Conservation (phyloP, 2,797 vertebrate genomes). For the Scolopax rusticola region DNA sequence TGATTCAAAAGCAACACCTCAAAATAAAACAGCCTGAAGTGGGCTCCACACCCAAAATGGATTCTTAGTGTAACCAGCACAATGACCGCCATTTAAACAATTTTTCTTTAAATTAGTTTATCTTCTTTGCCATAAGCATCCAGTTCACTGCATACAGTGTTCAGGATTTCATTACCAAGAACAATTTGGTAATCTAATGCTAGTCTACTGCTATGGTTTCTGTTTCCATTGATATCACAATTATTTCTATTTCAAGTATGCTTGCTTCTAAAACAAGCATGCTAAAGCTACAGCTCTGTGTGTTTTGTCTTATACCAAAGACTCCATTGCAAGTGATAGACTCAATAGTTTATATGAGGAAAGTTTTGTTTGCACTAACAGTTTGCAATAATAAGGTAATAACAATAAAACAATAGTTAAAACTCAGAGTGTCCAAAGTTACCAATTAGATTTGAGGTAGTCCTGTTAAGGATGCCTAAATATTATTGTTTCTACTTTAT, state of each 20-base stretch:
- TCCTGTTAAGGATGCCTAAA: neutral
- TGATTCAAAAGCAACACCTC: neutral
- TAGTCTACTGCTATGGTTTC: neutral
- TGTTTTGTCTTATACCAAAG: neutral
- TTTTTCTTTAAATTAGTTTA: neutral
- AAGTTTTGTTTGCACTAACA: neutral
- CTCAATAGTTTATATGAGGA: neutral
- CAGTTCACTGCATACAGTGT: neutral
- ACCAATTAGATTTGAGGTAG: neutral
- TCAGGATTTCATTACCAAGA: neutral
- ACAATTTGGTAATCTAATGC: neutral
- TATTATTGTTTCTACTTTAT: neutral
- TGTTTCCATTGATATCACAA: neutral
- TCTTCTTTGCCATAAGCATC: neutral
- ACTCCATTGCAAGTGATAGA: neutral
- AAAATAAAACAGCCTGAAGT: neutral
- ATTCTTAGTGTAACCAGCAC: neutral
- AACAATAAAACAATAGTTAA: neutral
- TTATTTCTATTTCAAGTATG: conserved; percentile 16
- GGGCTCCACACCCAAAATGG: neutral
- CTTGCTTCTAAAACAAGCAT: neutral
- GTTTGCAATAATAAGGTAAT: neutral
- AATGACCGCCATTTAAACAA: neutral
- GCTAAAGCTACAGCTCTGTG: neutral
- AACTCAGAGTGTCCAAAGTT: neutral